Base-by-base conservation (phyloP, 2,113 vertebrate species). In the Struthidea cinerea region DNA sequence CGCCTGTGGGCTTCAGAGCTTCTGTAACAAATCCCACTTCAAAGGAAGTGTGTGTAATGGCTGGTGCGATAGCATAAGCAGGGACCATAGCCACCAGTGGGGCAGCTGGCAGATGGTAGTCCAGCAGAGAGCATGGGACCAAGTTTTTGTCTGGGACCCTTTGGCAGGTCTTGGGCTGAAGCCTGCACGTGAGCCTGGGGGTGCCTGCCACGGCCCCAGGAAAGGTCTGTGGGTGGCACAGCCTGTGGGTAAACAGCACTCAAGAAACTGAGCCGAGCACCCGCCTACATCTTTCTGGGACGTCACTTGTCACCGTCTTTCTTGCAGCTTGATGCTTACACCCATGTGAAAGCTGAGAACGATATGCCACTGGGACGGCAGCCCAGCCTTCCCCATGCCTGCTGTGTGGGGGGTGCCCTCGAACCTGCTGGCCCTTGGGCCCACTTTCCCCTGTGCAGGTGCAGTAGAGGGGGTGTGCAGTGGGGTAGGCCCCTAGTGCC, bases 221-320 rank as follows among this genome's bases (percentile, higher is more conserved):
- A 89, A 90, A 84, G 60, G 49, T 89, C 60, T 92, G 94, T 97
- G 93, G 92, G 94, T 95, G 94, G 92, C 76, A 86, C 3, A 16
- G 64, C 35, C 2, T 96, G 93, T 67, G 88, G 92, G 88, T 95
- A 96, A 97, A 97, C 87, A 83, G 88, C 69, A 64, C 56, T 70
- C 8, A 32, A 94, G 92, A 96, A 92, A 64, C 92, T 42, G 92
- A 94, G 92, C 74, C 0, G 9, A 89, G 86, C 90, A 32, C 71
- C 93, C 93, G 79, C 96, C 96, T 94, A 96, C 95, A 2, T 49
- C 88, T 89, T 84, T 95, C 83, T 92, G 94, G 80, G 75, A 63
- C 3, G 33, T 71, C 7, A 1, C 76, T 90, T 71, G 56, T 95
- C 77, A 28, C 85, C 6, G 6, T 84, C 50, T 41, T 85, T 77